These are phyloP conservation scores for Chironomus tentans DNA, from an alignment of 2,888 invertebrate species.

Conservation along the genomic window DNA sequence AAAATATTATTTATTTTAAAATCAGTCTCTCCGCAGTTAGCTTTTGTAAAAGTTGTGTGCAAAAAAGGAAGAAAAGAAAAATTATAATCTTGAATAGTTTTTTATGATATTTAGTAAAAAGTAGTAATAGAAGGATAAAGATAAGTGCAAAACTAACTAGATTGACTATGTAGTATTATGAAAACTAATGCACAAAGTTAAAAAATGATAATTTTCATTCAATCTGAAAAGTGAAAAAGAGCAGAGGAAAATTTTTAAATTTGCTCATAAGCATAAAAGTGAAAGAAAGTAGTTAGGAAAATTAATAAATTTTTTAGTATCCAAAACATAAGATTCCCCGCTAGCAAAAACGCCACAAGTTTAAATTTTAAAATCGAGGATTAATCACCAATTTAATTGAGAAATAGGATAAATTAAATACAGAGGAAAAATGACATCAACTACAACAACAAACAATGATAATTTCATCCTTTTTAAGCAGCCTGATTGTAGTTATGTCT, in stretches of 20 bases:
- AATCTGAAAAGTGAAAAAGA: neutral
- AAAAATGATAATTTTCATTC: neutral
- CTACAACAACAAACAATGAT: slow-evolving; percentile 19
- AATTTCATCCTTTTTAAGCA: slow-evolving; percentile 19
- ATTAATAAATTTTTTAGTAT: neutral
- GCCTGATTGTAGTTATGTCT: slow-evolving; percentile 1
- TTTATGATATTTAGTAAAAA: neutral
- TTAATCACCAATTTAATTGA: neutral
- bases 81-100: neutral
- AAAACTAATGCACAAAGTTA: neutral
- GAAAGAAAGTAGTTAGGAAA: neutral
- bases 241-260: neutral
- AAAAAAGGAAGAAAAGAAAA: neutral
- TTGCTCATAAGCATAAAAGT: neutral
- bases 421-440: neutral
- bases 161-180: neutral
- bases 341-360: neutral
- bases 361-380: neutral
- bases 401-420: neutral
- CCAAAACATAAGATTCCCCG: neutral
- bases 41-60: neutral
- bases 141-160: neutral
- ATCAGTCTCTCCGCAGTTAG: neutral
- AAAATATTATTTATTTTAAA: too few species aligned
- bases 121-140: neutral